Evolutionary conservation across 2,113 vertebrate genomes (phyloP).

Genomic region (Lepus timidus): DNA sequence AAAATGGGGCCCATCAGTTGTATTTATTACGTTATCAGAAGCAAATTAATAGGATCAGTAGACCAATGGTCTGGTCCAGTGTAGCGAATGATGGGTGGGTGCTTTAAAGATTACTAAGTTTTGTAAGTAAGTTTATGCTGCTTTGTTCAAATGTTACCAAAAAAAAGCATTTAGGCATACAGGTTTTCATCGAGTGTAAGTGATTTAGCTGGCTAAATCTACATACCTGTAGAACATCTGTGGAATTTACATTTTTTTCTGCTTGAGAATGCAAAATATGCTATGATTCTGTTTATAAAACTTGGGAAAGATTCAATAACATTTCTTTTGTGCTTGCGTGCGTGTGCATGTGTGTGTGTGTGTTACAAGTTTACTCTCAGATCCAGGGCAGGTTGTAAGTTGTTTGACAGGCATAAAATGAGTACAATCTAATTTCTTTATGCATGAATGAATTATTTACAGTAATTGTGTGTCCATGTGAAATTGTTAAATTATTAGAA

Average conservation of each 20-base stretch:
- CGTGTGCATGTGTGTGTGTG: too few species aligned
- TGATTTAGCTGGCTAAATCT: constrained; percentile 15
- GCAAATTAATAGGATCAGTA: not conserved
- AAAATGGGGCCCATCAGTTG: not conserved
- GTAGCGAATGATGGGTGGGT: not conserved
- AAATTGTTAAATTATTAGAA: constrained; percentile 40
- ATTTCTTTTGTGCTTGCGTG: not conserved
- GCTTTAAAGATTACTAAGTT: constrained; percentile 45
- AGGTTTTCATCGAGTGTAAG: constrained; percentile 18
- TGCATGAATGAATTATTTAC: constrained; percentile 30
- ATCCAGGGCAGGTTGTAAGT: constrained; percentile 32
- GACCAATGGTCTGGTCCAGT: not conserved
- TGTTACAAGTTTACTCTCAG: not conserved
- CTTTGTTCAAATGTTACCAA: constrained; percentile 41
- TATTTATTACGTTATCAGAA: constrained; percentile 6
- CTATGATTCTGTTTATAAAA: constrained; percentile 41
- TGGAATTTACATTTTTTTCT: constrained; percentile 20
- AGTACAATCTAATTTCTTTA: constrained; percentile 4
- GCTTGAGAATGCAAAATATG: constrained; percentile 38
- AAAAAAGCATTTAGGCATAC: not conserved
- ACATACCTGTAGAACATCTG: not conserved
- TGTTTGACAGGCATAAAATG: not conserved
- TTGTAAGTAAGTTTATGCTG: not conserved
- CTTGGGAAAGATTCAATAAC: not conserved
- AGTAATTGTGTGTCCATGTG: not conserved